These are phyloP conservation scores for Phainopepla nitens DNA, from an alignment of 2,113 vertebrate genomes.

Conservation along the genomic window DNA sequence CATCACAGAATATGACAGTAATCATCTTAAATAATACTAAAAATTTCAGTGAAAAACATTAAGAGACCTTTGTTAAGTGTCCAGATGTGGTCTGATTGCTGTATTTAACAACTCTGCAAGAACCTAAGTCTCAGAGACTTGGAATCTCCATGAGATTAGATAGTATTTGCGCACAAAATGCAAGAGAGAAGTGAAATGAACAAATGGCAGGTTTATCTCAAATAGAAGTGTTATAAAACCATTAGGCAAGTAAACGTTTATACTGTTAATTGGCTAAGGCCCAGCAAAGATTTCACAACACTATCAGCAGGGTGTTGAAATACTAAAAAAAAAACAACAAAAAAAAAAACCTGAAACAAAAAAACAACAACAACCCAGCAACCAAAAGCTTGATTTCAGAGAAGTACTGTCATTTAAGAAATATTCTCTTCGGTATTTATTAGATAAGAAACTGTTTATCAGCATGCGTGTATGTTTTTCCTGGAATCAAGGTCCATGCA, in stretches of 20 bases:
- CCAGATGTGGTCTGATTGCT: neutral
- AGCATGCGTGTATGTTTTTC: neutral
- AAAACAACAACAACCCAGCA: neutral
- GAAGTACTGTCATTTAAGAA: neutral
- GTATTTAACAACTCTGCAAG: neutral
- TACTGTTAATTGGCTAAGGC: constrained; percentile 21
- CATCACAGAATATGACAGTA: neutral
- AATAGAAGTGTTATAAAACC: constrained; percentile 11
- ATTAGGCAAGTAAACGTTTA: constrained; percentile 31
- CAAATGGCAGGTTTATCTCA: neutral
- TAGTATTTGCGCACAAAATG: neutral
- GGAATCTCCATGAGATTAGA: neutral
- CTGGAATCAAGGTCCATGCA: neutral
- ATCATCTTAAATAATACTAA: neutral
- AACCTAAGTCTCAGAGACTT: neutral
- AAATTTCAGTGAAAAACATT: neutral
- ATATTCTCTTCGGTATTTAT: neutral
- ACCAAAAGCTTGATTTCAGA: neutral
- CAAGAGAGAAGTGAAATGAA: neutral
- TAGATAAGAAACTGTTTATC: constrained; percentile 34
- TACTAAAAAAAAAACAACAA: neutral
- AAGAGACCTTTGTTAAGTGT: neutral
- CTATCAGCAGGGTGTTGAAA: constrained; percentile 37
- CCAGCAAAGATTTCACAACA: constrained; percentile 39
- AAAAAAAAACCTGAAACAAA: neutral